A percentile compares a stretch with the other conserved stretches of the same genome.
phyloP scores from a whole-genome alignment of 2,888 invertebrate species.

The Spisula subtruncata region DNA sequence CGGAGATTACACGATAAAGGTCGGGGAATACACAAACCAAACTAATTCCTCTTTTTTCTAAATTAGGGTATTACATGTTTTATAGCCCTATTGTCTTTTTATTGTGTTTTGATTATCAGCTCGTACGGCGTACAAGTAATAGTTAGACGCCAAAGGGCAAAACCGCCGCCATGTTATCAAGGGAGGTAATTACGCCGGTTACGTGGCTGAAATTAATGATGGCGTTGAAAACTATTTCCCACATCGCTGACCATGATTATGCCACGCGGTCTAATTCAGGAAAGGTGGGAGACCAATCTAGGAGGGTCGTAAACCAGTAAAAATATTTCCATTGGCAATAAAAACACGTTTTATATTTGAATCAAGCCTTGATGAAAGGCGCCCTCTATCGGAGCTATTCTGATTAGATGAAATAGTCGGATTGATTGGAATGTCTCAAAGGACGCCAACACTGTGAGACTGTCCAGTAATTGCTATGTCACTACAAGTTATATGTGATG shows the following conservation, averaged over 20 bases:
- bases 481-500: background rate
- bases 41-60: conserved; percentile 23
- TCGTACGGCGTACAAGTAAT: conserved; percentile 37
- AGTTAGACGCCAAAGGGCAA: conserved; percentile 52
- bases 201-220: conserved; percentile 63
- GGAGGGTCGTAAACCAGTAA: conserved; percentile 42
- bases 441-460: background rate
- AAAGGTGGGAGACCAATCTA: conserved; percentile 35
- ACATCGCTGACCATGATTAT: conserved; percentile 42
- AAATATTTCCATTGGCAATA: conserved; percentile 40
- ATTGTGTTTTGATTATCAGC: conserved; percentile 51
- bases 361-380: conserved; percentile 31
- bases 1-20: background rate
- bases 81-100: conserved; percentile 51
- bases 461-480: background rate
- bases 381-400: conserved; percentile 21
- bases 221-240: conserved; percentile 61
- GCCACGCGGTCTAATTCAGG: conserved; percentile 22
- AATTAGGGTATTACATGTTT: conserved; percentile 60
- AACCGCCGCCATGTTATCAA: conserved; percentile 55
- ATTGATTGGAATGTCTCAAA: background rate
- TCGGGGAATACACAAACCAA: background rate
- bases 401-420: conserved; percentile 25
- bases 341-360: conserved; percentile 36
- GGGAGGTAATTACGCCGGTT: conserved; percentile 67